Percentiles rank a stretch among this genome's conserved stretches.
Conservation (phyloP, 1,140 invertebrate genomes). For the Sarcophaga bullata region DNA sequence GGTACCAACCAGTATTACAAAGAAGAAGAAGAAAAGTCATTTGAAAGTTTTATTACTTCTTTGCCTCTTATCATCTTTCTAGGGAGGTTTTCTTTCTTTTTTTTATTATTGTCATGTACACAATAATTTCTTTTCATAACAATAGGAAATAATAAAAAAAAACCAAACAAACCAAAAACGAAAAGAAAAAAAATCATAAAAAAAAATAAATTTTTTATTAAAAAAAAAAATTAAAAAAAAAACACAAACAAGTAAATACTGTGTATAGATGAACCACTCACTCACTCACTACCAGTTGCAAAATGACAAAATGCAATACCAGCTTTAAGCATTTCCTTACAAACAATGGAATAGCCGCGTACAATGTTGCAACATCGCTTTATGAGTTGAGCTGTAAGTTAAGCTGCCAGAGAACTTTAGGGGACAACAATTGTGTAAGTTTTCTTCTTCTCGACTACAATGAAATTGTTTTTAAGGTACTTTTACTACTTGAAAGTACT, state of each 20-base stretch:
- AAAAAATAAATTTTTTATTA: neutral
- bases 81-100: constrained; percentile 34
- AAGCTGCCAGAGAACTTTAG: too few species aligned
- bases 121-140: constrained; percentile 32
- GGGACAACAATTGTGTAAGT: too few species aligned
- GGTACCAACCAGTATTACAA: neutral
- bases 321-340: too few species aligned
- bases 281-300: constrained; percentile 8
- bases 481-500: too few species aligned
- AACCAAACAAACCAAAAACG: too few species aligned
- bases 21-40: constrained; percentile 40
- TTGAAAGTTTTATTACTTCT: constrained; percentile 46
- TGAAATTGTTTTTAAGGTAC: too few species aligned
- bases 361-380: too few species aligned
- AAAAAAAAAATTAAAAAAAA: neutral
- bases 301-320: neutral
- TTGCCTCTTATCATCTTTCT: constrained; percentile 42
- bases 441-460: too few species aligned
- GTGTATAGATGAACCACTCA: neutral
- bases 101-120: constrained; percentile 31
- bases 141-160: neutral
- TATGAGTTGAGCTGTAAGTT: too few species aligned
- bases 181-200: neutral
- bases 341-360: too few species aligned
- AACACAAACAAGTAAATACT: neutral